A percentile compares a stretch with the other conserved stretches of the same genome.
Conservation (phyloP, 2,113 vertebrate genomes). For the Semnornis frantzii region DNA sequence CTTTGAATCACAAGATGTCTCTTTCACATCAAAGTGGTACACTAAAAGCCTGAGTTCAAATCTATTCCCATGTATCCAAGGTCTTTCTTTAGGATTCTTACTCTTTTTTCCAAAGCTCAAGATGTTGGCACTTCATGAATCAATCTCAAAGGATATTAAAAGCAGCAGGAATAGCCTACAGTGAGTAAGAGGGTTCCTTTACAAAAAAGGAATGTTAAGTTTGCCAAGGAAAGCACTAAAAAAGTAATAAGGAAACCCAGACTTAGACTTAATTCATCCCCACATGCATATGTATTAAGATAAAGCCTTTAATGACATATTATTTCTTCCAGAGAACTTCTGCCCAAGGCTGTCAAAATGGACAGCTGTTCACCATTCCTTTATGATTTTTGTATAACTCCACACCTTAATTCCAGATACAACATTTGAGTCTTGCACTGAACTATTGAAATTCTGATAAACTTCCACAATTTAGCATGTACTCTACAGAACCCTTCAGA, state of each 20-base stretch:
- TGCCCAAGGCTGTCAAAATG: neutral
- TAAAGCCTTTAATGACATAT: constrained; percentile 46
- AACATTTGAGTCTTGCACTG: neutral
- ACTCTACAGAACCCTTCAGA: neutral
- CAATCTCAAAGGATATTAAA: constrained; percentile 67
- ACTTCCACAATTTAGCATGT: neutral
- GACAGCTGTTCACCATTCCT: constrained; percentile 42
- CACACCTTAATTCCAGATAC: neutral
- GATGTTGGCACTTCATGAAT: constrained; percentile 62
- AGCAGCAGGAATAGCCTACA: constrained; percentile 56
- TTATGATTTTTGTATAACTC: neutral
- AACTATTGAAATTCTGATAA: constrained; percentile 2
- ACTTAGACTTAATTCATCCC: constrained; percentile 52
- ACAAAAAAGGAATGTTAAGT: constrained; percentile 26
- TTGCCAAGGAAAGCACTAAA: constrained; percentile 61
- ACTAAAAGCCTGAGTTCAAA: constrained; percentile 70
- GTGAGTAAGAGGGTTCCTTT: constrained; percentile 52
- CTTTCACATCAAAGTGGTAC: constrained; percentile 62
- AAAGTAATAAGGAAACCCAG: constrained; percentile 62
- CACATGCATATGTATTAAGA: constrained; percentile 43
- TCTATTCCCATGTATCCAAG: constrained; percentile 54
- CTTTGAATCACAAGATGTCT: constrained; percentile 69
- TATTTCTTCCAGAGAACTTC: constrained; percentile 22
- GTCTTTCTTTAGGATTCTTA: constrained; percentile 52
- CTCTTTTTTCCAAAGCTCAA: constrained; percentile 66